Percentiles rank a stretch among this genome's conserved stretches.
These are phyloP conservation scores for Decapterus maruadsi DNA, from an alignment of 2,797 vertebrate species.

Conservation along the genomic window DNA sequence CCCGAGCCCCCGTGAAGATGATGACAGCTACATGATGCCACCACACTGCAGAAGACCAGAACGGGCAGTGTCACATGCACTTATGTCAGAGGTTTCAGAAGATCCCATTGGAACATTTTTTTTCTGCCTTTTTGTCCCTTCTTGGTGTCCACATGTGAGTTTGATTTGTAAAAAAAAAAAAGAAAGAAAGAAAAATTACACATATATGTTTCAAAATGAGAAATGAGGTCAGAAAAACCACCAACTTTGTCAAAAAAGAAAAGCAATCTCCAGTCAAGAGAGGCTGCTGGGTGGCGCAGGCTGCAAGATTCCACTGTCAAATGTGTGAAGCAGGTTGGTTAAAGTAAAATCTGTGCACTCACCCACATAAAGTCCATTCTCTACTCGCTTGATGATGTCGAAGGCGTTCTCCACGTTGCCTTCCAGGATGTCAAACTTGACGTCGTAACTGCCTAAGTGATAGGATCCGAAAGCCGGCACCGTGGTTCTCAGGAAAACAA, in stretches of 20 bases:
- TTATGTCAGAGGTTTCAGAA: conserved; percentile 63
- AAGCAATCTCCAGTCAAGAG: conserved; percentile 61
- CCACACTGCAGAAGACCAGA: conserved; percentile 64
- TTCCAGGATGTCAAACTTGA: conserved; percentile 95
- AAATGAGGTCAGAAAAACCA: conserved; percentile 72
- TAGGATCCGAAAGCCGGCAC: conserved; percentile 86
- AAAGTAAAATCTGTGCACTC: conserved; percentile 77
- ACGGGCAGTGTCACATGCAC: conserved; percentile 74
- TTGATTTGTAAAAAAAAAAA: conserved; percentile 69
- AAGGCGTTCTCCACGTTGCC: conserved; percentile 95
- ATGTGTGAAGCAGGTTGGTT: conserved; percentile 37
- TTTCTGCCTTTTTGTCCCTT: conserved; percentile 50
- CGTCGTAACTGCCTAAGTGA: conserved; percentile 86
- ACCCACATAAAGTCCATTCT: conserved; percentile 94
- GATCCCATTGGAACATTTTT: conserved; percentile 48
- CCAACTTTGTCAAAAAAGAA: conserved; percentile 57
- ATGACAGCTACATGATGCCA: conserved; percentile 74
- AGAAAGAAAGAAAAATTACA: conserved; percentile 27
- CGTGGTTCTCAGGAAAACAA: conserved; percentile 95
- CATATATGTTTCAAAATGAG: conserved; percentile 65
- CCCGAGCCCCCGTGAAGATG: conserved; percentile 59
- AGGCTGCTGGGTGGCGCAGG: conserved; percentile 37
- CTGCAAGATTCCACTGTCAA: conserved; percentile 63
- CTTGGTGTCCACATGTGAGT: conserved; percentile 67
- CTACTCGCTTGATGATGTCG: conserved; percentile 93